These are phyloP conservation scores for Ophraella communa DNA, from an alignment of 2,888 invertebrate species.

Conservation along the genomic window DNA sequence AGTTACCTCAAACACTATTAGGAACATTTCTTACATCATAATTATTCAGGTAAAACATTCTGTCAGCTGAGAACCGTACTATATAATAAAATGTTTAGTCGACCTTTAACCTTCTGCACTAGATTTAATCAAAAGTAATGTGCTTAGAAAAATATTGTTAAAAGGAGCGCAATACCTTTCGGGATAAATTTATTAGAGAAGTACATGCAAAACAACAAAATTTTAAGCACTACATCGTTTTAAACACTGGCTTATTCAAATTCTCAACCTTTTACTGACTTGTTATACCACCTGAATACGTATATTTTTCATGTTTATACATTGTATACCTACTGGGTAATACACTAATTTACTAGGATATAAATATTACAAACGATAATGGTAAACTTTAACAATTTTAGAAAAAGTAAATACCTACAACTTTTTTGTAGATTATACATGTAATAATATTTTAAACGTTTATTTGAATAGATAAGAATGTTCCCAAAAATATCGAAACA, in stretches of 20 bases:
- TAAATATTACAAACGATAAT: too few relatives aligned
- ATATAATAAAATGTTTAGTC: constrained; percentile 5
- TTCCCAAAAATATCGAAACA: too few relatives aligned
- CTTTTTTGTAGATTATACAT: too few relatives aligned
- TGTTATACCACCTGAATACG: neutral
- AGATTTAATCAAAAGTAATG: constrained; percentile 46
- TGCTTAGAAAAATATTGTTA: constrained; percentile 34
- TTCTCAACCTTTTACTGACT: neutral
- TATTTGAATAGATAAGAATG: too few relatives aligned
- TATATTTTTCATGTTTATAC: neutral
- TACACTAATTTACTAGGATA: too few relatives aligned
- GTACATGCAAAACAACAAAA: constrained; percentile 22
- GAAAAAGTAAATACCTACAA: too few relatives aligned
- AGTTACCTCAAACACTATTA: too few relatives aligned
- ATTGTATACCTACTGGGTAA: too few relatives aligned
- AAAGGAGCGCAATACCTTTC: constrained; percentile 20
- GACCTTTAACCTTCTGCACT: constrained; percentile 35
- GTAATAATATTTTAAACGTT: too few relatives aligned
- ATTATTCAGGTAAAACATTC: neutral
- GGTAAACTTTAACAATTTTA: too few relatives aligned
- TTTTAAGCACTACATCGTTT: constrained; percentile 4
- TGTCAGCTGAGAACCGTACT: neutral
- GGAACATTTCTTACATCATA: too few relatives aligned
- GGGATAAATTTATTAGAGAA: constrained; percentile 24
- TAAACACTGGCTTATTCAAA: neutral